These are phyloP conservation scores for Akabosia matsudoensis DNA, from an alignment of 1,140 invertebrate genomes.

Conservation along the genomic window DNA sequence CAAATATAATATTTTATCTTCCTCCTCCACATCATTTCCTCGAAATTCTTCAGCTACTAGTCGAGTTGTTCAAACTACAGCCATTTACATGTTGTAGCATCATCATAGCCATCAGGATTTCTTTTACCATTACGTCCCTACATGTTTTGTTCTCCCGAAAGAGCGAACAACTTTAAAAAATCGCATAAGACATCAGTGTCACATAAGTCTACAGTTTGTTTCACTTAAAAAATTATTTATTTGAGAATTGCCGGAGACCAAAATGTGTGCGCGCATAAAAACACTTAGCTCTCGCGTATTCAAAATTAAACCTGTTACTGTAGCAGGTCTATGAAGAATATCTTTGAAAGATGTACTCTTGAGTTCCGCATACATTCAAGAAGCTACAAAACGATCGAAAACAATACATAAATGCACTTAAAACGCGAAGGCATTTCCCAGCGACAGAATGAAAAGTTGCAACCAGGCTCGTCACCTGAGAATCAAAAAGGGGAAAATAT, in stretches of 20 bases:
- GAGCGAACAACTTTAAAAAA: neutral
- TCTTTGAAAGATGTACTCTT: no score
- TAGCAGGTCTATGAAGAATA: no score
- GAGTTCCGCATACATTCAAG: no score
- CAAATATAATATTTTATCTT: neutral
- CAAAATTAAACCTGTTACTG: no score
- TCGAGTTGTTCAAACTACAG: neutral
- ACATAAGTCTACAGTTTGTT: no score
- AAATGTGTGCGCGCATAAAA: no score
- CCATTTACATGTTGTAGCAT: conserved; percentile 1
- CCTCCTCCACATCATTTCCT: neutral
- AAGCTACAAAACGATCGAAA: neutral
- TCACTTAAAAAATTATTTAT: no score
- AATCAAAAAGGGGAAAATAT: neutral
- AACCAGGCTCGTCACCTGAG: neutral
- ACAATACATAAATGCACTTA: neutral
- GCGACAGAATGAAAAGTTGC: conserved; percentile 15
- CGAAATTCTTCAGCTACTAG: neutral
- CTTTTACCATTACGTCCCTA: no score
- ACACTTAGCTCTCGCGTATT: no score
- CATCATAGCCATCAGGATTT: neutral
- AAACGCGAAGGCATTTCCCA: neutral
- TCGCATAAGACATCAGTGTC: neutral
- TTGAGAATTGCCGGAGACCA: no score
- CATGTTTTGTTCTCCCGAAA: neutral